phyloP scores from a whole-genome alignment of 1,140 invertebrate species.

The Cryptotermes secundus region DNA sequence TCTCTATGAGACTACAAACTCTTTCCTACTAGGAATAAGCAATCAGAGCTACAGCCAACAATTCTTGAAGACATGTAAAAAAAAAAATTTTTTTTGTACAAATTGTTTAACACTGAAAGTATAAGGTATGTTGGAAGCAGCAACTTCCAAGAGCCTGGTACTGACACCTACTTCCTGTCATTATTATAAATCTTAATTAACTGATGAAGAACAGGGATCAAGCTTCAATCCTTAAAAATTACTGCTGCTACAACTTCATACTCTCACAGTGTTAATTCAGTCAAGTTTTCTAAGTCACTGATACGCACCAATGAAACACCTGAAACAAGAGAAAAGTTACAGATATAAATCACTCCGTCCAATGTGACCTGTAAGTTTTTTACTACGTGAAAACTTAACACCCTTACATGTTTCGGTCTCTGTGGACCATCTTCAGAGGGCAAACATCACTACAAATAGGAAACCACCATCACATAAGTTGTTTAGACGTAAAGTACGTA shows the following conservation, averaged over 20 bases:
- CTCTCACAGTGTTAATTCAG: conserved; percentile 42
- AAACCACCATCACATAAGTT: no score
- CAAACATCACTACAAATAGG: no score
- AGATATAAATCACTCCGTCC: no score
- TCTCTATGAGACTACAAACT: background rate
- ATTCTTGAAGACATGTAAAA: background rate
- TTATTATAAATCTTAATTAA: background rate
- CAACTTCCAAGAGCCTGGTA: no score
- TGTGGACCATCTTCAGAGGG: no score
- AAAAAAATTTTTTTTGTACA: background rate
- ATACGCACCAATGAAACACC: conserved; percentile 49
- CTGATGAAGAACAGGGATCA: background rate
- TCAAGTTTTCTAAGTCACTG: conserved; percentile 50
- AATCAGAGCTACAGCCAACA: background rate
- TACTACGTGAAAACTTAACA: no score
- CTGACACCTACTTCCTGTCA: no score
- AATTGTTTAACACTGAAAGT: background rate
- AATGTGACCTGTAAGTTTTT: no score
- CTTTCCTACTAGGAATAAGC: background rate
- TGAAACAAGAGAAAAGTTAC: conserved; percentile 38
- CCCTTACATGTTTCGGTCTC: no score
- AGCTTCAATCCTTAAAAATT: no score
- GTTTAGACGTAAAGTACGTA: no score
- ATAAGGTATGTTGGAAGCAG: background rate
- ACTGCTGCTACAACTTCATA: background rate